Evolutionary conservation across 2,888 invertebrate species (phyloP), one percentile per base, ranked within the genome.

Genomic region (Diaprepes abbreviatus): DNA sequence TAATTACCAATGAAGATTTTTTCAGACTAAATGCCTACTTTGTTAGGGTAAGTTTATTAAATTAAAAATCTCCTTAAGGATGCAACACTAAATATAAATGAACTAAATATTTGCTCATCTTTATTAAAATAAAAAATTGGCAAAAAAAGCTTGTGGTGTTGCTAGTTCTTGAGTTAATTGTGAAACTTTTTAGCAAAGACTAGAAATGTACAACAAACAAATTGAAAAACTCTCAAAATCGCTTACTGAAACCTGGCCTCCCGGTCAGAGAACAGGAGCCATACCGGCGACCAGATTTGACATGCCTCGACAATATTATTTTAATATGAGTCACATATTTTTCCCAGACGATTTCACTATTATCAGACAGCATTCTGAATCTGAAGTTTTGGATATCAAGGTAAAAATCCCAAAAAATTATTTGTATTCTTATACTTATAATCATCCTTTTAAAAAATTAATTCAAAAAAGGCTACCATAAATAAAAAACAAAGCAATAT

Each of bases 301-400:
- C 85, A 89, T 97, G 73, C 87, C 94, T 52, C 90, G 90, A 43
- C 97, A 96, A 93, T 90, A 92, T 60, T 91, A 93, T 80, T 93
- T 98, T 82, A 97, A 96, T 80, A 88, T 87, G 71, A 92, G 92
- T 14, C 94, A 96, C 82, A 89, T 93, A 36, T 93, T 93, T 82
- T 89, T 93, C 83, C 90, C 93, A 19, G 92, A 92, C 83, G 94
- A 96, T 79, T 92, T 92, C 78, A 89, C 88, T 73, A 92, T 91
- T 73, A 85, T 92, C 1, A 88, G 88, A 60, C 85, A 87, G 62
- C 87, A 95, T 38, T 85, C 86, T 62, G 89, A 89, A 58, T 89
- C 90, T 17, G 91, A 92, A 79, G 86, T 88, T 54, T 79, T 87
- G 38, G 96, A 97, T 77, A 87, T 95, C 19, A 84, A 89, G 75